phyloP scores from a whole-genome alignment of 2,888 invertebrate species.

The Drosophila melanosoma region DNA sequence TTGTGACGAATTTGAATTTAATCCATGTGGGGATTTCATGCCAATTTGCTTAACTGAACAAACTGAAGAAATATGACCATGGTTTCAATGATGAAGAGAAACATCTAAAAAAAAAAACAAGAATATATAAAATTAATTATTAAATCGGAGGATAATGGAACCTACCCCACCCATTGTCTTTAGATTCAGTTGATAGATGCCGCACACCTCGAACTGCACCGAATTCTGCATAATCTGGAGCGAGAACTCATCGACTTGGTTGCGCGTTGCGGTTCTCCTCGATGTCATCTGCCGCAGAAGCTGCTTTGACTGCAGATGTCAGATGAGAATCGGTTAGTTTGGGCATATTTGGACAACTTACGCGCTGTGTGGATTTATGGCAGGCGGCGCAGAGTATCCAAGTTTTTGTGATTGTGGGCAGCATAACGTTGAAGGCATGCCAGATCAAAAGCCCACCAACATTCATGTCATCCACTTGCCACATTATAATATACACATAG shows the following conservation, averaged over 20 bases:
- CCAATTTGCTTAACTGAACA: conserved; percentile 15
- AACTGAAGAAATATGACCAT: conserved; percentile 68
- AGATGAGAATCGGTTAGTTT: neutral
- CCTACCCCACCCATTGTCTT: conserved; percentile 56
- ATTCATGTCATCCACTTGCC: conserved; percentile 6
- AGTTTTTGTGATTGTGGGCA: conserved; percentile 58
- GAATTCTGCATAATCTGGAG: conserved; percentile 72
- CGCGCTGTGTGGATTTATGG: conserved; percentile 51
- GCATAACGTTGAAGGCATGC: conserved; percentile 30
- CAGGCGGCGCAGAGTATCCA: conserved; percentile 57
- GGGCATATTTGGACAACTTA: conserved; percentile 28
- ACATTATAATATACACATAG: conserved; percentile 51
- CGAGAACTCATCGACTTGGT: conserved; percentile 56
- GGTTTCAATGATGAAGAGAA: conserved; percentile 63
- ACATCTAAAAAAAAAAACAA: conserved; percentile 51
- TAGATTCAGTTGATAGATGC: conserved; percentile 70
- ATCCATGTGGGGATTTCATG: neutral
- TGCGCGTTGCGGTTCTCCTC: neutral
- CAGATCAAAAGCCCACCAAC: conserved; percentile 22
- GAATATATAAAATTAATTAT: neutral
- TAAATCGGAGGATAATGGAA: neutral
- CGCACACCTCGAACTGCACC: conserved; percentile 60
- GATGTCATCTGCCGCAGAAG: conserved; percentile 26
- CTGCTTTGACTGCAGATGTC: conserved; percentile 39
- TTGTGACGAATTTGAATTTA: neutral